Conservation (phyloP, 2,888 invertebrate genomes). For the Lathronympha strigana region DNA sequence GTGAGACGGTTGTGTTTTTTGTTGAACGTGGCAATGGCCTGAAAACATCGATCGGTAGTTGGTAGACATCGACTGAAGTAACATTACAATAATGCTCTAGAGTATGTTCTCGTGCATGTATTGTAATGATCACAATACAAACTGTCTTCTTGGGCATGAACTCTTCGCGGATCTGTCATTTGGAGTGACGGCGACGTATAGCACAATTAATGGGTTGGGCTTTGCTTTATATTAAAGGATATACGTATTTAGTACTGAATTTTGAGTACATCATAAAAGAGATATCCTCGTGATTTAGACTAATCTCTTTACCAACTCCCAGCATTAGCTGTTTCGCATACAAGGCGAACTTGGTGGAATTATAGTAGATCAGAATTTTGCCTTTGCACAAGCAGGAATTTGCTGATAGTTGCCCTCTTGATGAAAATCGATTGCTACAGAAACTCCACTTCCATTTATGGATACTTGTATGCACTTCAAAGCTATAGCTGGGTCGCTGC, state of each 20-base stretch:
- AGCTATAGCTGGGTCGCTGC: no score
- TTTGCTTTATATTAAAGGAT: background rate
- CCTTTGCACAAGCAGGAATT: no score
- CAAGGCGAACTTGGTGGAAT: no score
- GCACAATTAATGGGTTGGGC: background rate
- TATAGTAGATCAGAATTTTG: no score
- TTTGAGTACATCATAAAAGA: background rate
- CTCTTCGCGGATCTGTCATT: background rate
- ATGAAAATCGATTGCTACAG: no score
- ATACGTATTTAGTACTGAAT: background rate
- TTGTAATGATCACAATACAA: background rate
- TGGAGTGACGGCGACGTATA: background rate
- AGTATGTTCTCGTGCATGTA: background rate
- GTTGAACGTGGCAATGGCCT: constrained; percentile 31
- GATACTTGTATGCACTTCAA: no score
- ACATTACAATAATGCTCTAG: background rate
- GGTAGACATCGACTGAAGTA: constrained; percentile 1
- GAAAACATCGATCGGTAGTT: constrained; percentile 1
- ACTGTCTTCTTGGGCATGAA: background rate
- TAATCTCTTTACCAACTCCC: no score
- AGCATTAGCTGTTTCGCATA: no score
- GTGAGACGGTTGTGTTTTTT: constrained; percentile 12
- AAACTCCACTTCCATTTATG: no score
- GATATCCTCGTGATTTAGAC: background rate
- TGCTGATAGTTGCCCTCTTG: no score